These are phyloP conservation scores for Mya arenaria DNA, from an alignment of 1,140 invertebrate species.

Conservation along the genomic window DNA sequence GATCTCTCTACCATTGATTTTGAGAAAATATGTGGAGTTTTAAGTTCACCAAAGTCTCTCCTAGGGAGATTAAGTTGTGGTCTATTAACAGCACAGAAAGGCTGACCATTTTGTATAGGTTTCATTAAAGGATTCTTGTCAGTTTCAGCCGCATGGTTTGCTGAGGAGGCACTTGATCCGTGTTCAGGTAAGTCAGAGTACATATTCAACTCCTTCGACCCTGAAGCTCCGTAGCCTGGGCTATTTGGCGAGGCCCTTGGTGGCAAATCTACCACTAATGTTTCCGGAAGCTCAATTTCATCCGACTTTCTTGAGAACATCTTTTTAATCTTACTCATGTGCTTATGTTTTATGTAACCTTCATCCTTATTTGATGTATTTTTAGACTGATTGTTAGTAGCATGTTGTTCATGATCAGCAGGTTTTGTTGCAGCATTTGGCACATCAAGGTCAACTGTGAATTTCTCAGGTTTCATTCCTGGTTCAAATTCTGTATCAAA, in stretches of 20 bases:
- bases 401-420: too few species aligned
- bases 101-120: too few species aligned
- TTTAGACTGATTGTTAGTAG: too few species aligned
- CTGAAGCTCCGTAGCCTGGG: neutral
- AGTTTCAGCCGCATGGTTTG: neutral
- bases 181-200: constrained; percentile 40
- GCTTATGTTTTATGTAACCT: neutral
- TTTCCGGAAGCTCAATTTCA: constrained; percentile 9
- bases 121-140: too few species aligned
- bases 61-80: neutral
- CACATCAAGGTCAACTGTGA: neutral
- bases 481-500: neutral
- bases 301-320: neutral
- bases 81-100: neutral
- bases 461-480: neutral
- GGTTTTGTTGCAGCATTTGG: too few species aligned
- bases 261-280: neutral
- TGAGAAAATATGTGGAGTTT: too few species aligned
- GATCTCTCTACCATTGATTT: too few species aligned
- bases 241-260: too few species aligned
- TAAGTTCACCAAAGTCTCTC: neutral
- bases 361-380: too few species aligned
- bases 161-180: neutral
- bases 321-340: neutral
- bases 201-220: neutral